Percentiles rank a stretch among this genome's conserved stretches.
Conservation (phyloP, 2,797 vertebrate genomes). For the Falco peregrinus region DNA sequence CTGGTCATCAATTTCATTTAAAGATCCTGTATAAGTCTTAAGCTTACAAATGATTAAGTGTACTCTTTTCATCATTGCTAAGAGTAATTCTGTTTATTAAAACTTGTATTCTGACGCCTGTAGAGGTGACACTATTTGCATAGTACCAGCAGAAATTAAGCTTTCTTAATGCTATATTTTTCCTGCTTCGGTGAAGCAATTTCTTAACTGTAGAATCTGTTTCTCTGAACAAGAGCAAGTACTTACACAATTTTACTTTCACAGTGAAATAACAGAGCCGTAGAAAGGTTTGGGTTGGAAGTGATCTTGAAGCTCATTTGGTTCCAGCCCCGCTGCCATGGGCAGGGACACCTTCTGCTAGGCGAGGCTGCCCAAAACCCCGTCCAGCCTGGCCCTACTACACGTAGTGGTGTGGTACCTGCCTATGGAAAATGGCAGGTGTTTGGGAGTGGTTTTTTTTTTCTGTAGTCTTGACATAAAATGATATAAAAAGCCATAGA, state of each 20-base stretch:
- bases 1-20: not conserved
- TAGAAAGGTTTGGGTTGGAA: too few relatives aligned
- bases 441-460: not conserved
- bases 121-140: not conserved
- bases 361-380: too few relatives aligned
- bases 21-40: not conserved
- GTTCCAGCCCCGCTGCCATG: too few relatives aligned
- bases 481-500: not conserved
- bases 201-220: not conserved
- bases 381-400: too few relatives aligned
- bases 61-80: not conserved
- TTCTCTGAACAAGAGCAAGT: not conserved
- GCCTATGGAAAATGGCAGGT: not conserved
- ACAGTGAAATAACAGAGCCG: too few relatives aligned
- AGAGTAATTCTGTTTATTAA: not conserved
- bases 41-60: not conserved
- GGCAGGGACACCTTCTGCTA: too few relatives aligned
- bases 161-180: not conserved
- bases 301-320: too few relatives aligned
- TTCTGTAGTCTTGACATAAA: not conserved
- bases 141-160: not conserved
- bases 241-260: not conserved
- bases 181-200: not conserved
- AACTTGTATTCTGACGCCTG: not conserved
- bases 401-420: not conserved